Conservation (phyloP, 2,113 vertebrate genomes). For the Psophia crepitans region DNA sequence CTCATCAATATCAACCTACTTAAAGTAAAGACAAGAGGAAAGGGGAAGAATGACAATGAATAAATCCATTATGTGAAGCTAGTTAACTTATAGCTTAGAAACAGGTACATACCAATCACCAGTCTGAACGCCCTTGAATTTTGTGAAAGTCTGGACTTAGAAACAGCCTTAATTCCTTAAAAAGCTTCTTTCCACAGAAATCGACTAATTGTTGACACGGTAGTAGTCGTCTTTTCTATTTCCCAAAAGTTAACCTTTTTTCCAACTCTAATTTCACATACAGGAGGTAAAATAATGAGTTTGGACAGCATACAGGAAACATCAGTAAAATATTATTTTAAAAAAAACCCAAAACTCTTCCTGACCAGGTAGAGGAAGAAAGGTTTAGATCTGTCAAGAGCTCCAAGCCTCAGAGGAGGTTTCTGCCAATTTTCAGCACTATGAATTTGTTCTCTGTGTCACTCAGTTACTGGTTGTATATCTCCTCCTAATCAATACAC, state of each 20-base stretch:
- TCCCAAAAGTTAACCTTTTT: neutral
- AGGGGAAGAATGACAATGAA: neutral
- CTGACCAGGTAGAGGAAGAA: neutral
- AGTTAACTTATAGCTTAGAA: neutral
- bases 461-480: neutral
- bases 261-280: neutral
- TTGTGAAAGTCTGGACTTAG: neutral
- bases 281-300: neutral
- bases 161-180: neutral
- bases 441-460: neutral
- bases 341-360: neutral
- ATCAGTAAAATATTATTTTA: neutral
- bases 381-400: neutral
- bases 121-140: neutral
- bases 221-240: neutral
- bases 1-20: slow-evolving; percentile 34
- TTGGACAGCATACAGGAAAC: neutral
- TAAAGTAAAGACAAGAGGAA: neutral
- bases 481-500: neutral
- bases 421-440: neutral
- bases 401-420: neutral
- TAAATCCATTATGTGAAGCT: neutral
- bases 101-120: neutral
- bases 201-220: neutral
- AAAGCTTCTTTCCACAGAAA: neutral